Evolutionary conservation across 2,888 invertebrate species (phyloP).

Genomic region (Torymus texanus): DNA sequence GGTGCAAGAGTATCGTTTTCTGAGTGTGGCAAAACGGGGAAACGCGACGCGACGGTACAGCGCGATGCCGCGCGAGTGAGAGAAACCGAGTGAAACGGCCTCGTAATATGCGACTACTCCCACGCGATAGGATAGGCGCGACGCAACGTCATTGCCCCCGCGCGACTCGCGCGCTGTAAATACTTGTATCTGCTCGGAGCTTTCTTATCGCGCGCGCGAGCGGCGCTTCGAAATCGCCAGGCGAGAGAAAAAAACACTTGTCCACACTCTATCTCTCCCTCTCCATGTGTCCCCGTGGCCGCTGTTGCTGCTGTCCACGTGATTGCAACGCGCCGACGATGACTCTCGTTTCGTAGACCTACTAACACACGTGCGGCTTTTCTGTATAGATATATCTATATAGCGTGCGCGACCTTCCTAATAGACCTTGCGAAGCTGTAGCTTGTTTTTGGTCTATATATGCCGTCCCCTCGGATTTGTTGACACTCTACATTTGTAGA

Average conservation of each 20-base stretch:
- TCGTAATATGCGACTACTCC: constrained; percentile 27
- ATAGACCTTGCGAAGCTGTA: constrained; percentile 22
- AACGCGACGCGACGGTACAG: neutral
- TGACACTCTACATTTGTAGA: neutral
- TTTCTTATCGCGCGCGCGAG: neutral
- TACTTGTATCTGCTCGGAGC: no score
- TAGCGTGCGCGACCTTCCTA: constrained; percentile 15
- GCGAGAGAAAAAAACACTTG: no score
- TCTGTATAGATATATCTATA: neutral
- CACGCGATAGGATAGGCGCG: constrained; percentile 7
- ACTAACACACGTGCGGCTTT: no score
- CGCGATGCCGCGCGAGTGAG: constrained; percentile 17
- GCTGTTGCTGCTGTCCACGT: neutral
- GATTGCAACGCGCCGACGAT: neutral
- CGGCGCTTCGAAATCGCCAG: neutral
- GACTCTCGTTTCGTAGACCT: no score
- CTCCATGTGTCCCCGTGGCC: no score
- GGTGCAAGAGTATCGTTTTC: no score
- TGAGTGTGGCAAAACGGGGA: no score
- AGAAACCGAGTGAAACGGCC: neutral
- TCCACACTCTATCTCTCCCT: neutral
- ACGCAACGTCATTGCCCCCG: no score
- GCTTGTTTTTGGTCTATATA: constrained; percentile 7
- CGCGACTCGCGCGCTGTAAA: no score
- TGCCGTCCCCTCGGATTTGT: no score